Percentiles rank a stretch among this genome's conserved stretches.
Conservation (phyloP, 2,888 invertebrate species). For the Thymelicus sylvestris region DNA sequence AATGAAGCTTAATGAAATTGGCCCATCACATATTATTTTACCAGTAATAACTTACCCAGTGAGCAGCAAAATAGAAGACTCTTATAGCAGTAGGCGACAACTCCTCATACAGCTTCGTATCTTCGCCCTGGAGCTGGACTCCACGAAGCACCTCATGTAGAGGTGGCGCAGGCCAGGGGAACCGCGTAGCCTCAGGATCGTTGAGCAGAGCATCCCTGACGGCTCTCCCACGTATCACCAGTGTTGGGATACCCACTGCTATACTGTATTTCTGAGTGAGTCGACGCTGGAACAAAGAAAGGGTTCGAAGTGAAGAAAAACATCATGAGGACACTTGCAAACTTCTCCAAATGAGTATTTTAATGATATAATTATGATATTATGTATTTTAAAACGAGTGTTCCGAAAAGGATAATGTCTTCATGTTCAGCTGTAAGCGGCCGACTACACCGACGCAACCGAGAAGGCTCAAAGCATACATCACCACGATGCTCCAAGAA, state of each 20-base stretch:
- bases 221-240: conserved; percentile 89
- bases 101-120: conserved; percentile 81
- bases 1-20: too few relatives aligned
- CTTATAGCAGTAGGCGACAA: conserved; percentile 86
- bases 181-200: conserved; percentile 87
- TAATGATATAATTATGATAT: too few relatives aligned
- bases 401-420: too few relatives aligned
- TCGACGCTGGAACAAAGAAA: conserved; percentile 84
- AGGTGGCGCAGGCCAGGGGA: conserved; percentile 92
- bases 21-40: not conserved
- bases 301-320: not conserved
- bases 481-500: too few relatives aligned
- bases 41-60: conserved; percentile 88
- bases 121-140: conserved; percentile 71
- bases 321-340: not conserved
- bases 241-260: conserved; percentile 90
- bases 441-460: too few relatives aligned
- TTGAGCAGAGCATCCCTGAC: conserved; percentile 87
- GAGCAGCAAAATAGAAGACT: conserved; percentile 94
- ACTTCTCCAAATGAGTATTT: not conserved
- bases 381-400: too few relatives aligned
- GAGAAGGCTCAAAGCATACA: too few relatives aligned
- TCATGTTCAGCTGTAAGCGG: too few relatives aligned
- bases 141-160: conserved; percentile 84
- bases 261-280: conserved; percentile 91